Evolutionary conservation across 2,797 vertebrate species (phyloP), one percentile per base, ranked within the genome.

Genomic region (Melanogrammus aeglefinus): DNA sequence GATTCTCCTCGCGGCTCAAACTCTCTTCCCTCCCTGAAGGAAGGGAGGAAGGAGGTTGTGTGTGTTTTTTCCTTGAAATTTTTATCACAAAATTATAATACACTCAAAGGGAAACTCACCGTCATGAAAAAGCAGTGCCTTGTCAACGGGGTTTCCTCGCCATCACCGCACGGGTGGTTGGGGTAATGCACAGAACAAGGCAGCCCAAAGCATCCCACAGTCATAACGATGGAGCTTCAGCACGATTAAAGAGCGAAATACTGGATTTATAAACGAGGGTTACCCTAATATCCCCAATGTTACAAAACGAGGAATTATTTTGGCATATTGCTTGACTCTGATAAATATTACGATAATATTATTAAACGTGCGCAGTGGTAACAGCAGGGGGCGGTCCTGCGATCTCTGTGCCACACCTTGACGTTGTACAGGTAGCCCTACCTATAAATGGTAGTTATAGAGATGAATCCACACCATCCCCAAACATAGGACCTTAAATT

Each of bases 21-120:
- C 95, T 94, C 94, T 94, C 95, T 94, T 95, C 95, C 97, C 97
- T 96, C 96, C 96, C 97, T 95, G 94, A 95, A 94, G 95, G 95
- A 95, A 95, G 94, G 95, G 96, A 96, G 96, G 96, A 97, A 97
- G 96, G 96, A 96, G 96, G 93, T 92, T 33, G 27, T 18, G 69
- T 95, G 96, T 96, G 96, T 97, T 95, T 95, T 33, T 97, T 96
- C 97, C 97, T 98, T 97, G 97, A 98, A 98, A 99, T 96, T 99
- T 99, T 99, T 99, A 99, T 99, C 97, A 97, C 97, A 98, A 99
- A 99, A 99, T 99, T 98, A 99, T 98, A 98, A 99, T 98, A 98
- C 97, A 98, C 97, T 99, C 97, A 97, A 98, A 99, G 97, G 97
- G 97, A 97, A 99, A 99, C 97, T 99, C 97, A 99, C 97, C 96